phyloP scores from a whole-genome alignment of 1,140 invertebrate genomes.

The Dendroctonus valens region DNA sequence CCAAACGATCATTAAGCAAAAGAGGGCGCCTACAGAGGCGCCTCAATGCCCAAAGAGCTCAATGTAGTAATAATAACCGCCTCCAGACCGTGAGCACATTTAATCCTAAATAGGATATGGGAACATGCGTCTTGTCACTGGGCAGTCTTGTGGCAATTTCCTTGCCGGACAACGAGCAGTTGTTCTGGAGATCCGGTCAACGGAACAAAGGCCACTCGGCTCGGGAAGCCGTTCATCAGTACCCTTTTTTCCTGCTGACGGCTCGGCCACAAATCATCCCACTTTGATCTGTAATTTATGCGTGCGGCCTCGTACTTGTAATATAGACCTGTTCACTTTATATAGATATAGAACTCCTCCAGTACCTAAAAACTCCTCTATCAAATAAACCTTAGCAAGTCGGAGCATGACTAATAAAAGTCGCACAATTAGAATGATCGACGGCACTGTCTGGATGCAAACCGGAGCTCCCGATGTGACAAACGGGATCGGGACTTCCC shows the following conservation, averaged over 20 bases:
- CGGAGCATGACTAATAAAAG: neutral
- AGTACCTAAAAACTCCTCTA: too few relatives aligned
- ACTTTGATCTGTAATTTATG: slow-evolving; percentile 22
- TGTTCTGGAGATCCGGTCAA: slow-evolving; percentile 32
- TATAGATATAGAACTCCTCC: too few relatives aligned
- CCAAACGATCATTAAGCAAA: too few relatives aligned
- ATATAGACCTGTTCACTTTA: neutral
- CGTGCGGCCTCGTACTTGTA: neutral
- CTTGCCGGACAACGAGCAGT: slow-evolving; percentile 28
- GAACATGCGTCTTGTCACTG: slow-evolving; percentile 29
- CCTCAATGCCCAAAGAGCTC: neutral
- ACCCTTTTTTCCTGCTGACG: slow-evolving; percentile 28
- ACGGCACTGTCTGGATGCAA: slow-evolving; percentile 1
- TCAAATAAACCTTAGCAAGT: neutral
- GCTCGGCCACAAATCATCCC: slow-evolving; percentile 28
- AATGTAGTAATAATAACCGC: neutral
- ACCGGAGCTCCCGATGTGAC: neutral
- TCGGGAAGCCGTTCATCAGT: slow-evolving; percentile 38
- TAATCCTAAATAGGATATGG: slow-evolving; percentile 15
- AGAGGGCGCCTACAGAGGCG: too few relatives aligned
- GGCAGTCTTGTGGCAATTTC: slow-evolving; percentile 26
- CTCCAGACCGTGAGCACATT: neutral
- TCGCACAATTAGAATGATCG: neutral
- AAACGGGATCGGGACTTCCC: slow-evolving; percentile 32
- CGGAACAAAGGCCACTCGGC: slow-evolving; percentile 16